phyloP scores from a whole-genome alignment of 2,797 vertebrate species.

The Sebastes taczanowskii region DNA sequence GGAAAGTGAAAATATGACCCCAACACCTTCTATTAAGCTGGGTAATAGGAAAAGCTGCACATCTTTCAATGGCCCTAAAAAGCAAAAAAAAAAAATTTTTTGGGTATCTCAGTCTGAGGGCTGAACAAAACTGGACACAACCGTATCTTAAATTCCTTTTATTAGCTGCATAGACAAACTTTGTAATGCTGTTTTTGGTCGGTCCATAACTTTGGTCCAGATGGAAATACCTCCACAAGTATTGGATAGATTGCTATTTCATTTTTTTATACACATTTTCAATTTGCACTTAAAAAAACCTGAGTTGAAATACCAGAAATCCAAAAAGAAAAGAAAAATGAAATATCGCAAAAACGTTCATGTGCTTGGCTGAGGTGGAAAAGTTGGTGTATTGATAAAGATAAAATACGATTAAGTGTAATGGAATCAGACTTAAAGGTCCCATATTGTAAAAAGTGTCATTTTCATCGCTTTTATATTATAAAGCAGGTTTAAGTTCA shows the following conservation, averaged over 20 bases:
- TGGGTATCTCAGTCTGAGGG: too few relatives aligned
- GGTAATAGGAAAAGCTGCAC: background rate
- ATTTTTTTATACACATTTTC: background rate
- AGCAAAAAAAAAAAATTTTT: background rate
- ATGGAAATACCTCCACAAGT: too few relatives aligned
- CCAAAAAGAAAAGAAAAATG: background rate
- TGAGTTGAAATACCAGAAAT: background rate
- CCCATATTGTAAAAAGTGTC: too few relatives aligned
- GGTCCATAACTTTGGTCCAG: too few relatives aligned
- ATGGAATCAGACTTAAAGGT: background rate
- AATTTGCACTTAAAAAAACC: too few relatives aligned
- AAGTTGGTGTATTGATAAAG: background rate
- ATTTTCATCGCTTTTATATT: too few relatives aligned
- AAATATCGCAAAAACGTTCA: background rate
- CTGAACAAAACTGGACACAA: too few relatives aligned
- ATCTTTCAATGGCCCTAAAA: background rate
- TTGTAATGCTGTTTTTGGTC: too few relatives aligned
- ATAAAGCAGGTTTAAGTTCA: too few relatives aligned
- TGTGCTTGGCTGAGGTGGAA: background rate
- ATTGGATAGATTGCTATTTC: background rate
- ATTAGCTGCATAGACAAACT: too few relatives aligned
- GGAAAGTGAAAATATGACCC: slow-evolving; percentile 2
- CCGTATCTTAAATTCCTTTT: too few relatives aligned
- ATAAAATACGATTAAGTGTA: background rate
- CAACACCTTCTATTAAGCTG: background rate